Percentiles rank a stretch among this genome's conserved stretches.
These are phyloP conservation scores for Acanthochromis polyacanthus DNA, from an alignment of 2,113 vertebrate genomes.

Conservation along the genomic window DNA sequence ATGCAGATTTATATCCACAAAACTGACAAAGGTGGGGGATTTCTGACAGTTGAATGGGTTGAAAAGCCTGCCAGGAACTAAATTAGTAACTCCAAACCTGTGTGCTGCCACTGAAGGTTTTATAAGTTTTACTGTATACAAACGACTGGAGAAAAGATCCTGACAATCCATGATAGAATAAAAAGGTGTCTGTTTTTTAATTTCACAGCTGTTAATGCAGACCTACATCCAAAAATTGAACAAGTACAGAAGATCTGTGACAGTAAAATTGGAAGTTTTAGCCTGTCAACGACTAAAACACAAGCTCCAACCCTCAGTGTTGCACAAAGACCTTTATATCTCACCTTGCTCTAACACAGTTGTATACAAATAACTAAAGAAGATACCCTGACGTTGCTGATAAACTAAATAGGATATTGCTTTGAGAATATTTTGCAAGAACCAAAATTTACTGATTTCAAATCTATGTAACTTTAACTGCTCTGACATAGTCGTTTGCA, in stretches of 20 bases:
- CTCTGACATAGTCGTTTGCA: neutral
- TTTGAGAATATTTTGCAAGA: no score
- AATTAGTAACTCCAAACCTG: neutral
- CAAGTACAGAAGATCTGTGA: neutral
- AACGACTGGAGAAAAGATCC: neutral
- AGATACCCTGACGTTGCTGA: neutral
- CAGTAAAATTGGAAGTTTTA: neutral
- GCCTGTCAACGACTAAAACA: neutral
- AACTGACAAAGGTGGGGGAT: neutral
- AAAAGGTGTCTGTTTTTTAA: neutral
- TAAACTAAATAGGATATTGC: neutral
- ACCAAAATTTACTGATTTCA: neutral
- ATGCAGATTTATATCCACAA: neutral
- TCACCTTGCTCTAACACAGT: neutral
- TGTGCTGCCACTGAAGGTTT: neutral
- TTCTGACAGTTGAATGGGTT: neutral
- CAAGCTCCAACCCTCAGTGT: neutral
- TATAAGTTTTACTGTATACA: neutral
- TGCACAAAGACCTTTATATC: no score
- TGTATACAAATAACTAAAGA: neutral
- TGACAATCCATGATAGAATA: neutral
- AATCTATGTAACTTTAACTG: neutral
- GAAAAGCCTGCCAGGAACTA: neutral
- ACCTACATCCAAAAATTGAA: neutral
- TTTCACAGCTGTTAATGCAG: neutral